A percentile compares a stretch with the other conserved stretches of the same genome.
Conservation (phyloP, 2,797 vertebrate species). For the Urophycis tenuis region DNA sequence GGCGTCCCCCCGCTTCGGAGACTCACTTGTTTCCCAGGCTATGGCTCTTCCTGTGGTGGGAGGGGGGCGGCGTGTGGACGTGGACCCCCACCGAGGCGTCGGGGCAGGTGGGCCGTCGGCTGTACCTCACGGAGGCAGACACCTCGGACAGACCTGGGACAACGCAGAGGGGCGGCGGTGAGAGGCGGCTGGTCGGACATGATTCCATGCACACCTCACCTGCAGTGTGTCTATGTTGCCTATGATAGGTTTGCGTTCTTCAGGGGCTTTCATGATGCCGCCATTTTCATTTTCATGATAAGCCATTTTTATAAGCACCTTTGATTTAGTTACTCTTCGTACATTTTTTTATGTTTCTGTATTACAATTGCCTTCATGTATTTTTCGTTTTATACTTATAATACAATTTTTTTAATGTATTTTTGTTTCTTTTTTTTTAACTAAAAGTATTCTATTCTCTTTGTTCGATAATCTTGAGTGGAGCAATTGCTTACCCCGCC, state of each 20-base stretch:
- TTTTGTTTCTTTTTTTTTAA: background rate
- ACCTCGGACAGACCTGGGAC: conserved; percentile 79
- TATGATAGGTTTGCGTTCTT: too few relatives aligned
- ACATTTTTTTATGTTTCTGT: too few relatives aligned
- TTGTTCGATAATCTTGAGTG: too few relatives aligned
- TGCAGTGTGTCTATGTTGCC: too few relatives aligned
- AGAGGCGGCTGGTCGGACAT: background rate
- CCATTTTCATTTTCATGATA: too few relatives aligned
- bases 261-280: too few relatives aligned
- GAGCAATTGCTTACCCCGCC: too few relatives aligned
- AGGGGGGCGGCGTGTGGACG: conserved; percentile 82
- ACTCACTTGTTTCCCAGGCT: conserved; percentile 96
- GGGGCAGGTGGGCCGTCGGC: conserved; percentile 87
- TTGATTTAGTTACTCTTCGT: background rate
- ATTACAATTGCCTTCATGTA: too few relatives aligned
- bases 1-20: background rate
- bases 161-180: background rate
- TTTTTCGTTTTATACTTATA: too few relatives aligned
- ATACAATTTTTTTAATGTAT: too few relatives aligned
- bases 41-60: conserved; percentile 93
- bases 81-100: conserved; percentile 83
- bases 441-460: background rate
- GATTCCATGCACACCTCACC: too few relatives aligned
- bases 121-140: conserved; percentile 74
- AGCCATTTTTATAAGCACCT: background rate